Conservation (phyloP, 2,113 vertebrate genomes). For the Steatornis caripensis region DNA sequence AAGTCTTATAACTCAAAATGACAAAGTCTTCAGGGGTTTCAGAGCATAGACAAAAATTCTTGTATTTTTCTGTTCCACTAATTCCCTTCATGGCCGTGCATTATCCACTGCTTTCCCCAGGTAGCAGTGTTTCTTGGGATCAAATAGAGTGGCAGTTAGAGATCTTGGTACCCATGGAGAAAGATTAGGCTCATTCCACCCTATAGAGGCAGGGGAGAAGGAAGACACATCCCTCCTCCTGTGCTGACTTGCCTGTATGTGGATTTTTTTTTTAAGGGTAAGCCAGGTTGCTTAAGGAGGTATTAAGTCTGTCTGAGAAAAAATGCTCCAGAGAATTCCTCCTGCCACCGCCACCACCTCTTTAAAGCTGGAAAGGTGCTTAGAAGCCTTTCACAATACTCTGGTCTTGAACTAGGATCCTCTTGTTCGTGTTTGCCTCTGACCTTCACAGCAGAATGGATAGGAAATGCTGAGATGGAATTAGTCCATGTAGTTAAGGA, state of each 20-base stretch:
- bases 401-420: neutral
- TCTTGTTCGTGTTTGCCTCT: neutral
- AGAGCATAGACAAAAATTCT: neutral
- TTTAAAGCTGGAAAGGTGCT: neutral
- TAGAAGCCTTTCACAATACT: neutral
- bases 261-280: neutral
- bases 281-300: neutral
- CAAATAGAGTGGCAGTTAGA: neutral
- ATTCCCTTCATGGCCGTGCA: neutral
- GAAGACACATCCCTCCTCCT: neutral
- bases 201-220: neutral
- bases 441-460: neutral
- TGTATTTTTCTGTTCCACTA: neutral
- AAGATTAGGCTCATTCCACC: neutral
- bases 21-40: neutral
- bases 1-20: neutral
- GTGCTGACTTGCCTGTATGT: accelerated
- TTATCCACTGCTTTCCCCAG: neutral
- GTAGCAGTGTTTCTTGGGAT: neutral
- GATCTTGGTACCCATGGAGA: neutral
- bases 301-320: neutral
- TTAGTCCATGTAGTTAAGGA: neutral
- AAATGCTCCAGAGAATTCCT: neutral
- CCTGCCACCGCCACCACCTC: accelerated
- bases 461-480: neutral